Conservation (phyloP, 2,888 invertebrate genomes). For the Agrotis puta region DNA sequence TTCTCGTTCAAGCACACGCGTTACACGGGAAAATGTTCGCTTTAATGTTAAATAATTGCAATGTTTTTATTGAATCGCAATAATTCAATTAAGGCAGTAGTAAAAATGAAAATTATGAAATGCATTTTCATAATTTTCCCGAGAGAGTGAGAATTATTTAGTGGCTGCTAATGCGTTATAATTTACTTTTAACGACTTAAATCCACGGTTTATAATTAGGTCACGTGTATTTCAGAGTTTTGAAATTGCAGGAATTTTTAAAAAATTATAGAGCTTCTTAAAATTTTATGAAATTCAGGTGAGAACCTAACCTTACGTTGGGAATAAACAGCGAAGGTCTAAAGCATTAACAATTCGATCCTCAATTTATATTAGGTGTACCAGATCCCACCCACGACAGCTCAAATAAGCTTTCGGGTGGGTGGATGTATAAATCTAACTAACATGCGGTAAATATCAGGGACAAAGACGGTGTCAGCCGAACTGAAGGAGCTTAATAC, state of each 20-base stretch:
- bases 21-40: slow-evolving; percentile 66
- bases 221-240: slow-evolving; percentile 3
- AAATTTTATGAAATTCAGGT: neutral
- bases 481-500: slow-evolving; percentile 80
- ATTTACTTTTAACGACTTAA: slow-evolving; percentile 28
- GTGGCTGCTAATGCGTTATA: slow-evolving; percentile 11
- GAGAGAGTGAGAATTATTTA: slow-evolving; percentile 20
- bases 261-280: neutral
- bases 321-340: slow-evolving; percentile 23
- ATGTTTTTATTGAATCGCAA: slow-evolving; percentile 72
- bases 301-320: neutral
- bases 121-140: slow-evolving; percentile 48
- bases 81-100: slow-evolving; percentile 71
- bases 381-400: slow-evolving; percentile 65
- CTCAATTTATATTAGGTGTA: slow-evolving; percentile 60
- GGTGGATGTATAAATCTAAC: slow-evolving; percentile 75
- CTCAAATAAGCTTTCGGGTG: slow-evolving; percentile 65
- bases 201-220: slow-evolving; percentile 15
- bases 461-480: slow-evolving; percentile 80
- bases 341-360: slow-evolving; percentile 56
- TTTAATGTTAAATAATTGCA: slow-evolving; percentile 73
- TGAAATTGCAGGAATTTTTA: neutral
- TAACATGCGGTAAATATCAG: slow-evolving; percentile 78
- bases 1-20: slow-evolving; percentile 68
- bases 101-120: slow-evolving; percentile 53